These are phyloP conservation scores for Tonatia bakeri DNA, from an alignment of 2,113 vertebrate species.

Conservation along the genomic window DNA sequence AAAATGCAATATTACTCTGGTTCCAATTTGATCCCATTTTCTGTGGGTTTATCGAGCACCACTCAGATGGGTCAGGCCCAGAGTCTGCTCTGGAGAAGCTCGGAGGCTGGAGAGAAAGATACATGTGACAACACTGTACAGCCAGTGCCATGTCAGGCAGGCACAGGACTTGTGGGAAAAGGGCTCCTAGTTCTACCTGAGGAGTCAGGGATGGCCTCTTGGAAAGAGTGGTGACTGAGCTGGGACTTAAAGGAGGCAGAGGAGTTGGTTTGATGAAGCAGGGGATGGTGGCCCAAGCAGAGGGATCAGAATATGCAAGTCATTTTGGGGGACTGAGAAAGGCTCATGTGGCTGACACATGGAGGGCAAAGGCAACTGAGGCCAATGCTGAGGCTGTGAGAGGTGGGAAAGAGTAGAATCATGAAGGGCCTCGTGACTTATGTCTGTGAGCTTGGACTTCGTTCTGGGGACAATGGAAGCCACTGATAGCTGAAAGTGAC, in stretches of 20 bases:
- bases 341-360: background rate
- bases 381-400: background rate
- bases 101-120: background rate
- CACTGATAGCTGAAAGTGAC: background rate
- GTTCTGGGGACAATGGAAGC: background rate
- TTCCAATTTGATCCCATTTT: conserved; percentile 39
- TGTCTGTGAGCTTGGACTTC: background rate
- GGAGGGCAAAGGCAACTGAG: background rate
- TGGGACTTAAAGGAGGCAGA: background rate
- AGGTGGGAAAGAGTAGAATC: background rate
- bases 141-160: background rate
- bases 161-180: background rate
- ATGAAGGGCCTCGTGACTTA: background rate
- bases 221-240: background rate
- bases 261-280: background rate
- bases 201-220: background rate
- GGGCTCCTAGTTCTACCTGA: background rate
- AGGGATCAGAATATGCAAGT: background rate
- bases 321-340: background rate
- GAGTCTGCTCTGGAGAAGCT: background rate
- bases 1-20: conserved; percentile 38
- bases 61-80: background rate
- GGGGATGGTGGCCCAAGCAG: background rate
- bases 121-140: background rate
- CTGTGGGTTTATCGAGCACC: background rate